Evolutionary conservation across 2,888 invertebrate genomes (phyloP).

Genomic region (Panopea generosa): DNA sequence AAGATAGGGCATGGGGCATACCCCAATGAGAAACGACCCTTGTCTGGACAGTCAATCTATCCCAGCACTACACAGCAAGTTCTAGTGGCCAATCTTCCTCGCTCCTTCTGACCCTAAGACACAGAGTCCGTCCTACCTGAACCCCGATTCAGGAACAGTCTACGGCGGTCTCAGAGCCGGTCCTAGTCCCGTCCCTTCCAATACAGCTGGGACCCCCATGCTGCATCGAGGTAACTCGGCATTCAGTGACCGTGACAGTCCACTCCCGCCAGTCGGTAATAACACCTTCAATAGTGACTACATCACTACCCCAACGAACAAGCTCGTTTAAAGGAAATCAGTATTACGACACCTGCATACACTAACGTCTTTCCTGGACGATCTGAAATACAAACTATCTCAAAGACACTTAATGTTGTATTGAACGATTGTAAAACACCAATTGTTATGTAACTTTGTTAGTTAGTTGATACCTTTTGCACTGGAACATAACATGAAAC

Average conservation of each 20-base stretch:
- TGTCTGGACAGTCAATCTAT: constrained; percentile 22
- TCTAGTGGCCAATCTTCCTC: not conserved
- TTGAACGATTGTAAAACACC: no score
- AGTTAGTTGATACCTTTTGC: no score
- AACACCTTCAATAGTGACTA: constrained; percentile 32
- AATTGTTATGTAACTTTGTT: no score
- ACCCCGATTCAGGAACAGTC: constrained; percentile 1
- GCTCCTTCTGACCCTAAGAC: not conserved
- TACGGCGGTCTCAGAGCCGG: not conserved
- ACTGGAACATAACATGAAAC: no score
- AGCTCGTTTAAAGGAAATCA: no score
- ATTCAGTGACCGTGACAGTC: constrained; percentile 36
- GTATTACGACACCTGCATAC: no score
- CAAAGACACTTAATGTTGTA: no score
- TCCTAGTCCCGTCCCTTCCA: not conserved
- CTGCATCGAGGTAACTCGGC: constrained; percentile 19
- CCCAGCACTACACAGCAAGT: not conserved
- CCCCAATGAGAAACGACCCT: constrained; percentile 18
- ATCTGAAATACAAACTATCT: no score
- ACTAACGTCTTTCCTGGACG: no score
- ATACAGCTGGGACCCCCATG: constrained; percentile 14
- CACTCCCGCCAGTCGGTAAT: constrained; percentile 36
- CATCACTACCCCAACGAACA: constrained; percentile 17
- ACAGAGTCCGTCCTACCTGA: not conserved
- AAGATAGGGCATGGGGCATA: constrained; percentile 1